A percentile compares a stretch with the other conserved stretches of the same genome.
phyloP scores from a whole-genome alignment of 2,797 vertebrate genomes.

The Premnoplex brunnescens region DNA sequence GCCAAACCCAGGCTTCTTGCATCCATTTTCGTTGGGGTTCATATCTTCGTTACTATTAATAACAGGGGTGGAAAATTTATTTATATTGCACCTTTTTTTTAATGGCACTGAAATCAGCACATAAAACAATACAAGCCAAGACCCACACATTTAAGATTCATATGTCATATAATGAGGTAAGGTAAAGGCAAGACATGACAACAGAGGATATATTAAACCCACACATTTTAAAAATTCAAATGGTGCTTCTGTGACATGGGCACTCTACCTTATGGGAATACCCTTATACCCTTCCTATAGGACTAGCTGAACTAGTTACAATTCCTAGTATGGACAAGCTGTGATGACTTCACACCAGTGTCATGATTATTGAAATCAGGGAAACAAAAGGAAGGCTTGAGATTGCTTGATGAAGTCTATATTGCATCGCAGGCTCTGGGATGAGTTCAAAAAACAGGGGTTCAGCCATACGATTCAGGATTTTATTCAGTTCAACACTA shows the following conservation, averaged over 20 bases:
- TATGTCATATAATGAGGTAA: background rate
- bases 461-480: background rate
- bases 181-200: background rate
- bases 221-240: background rate
- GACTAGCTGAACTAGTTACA: background rate
- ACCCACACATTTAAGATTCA: background rate
- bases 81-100: background rate
- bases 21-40: background rate
- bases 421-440: background rate
- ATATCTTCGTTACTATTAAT: background rate
- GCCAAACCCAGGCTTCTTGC: background rate
- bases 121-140: background rate
- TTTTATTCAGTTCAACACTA: background rate
- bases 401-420: background rate
- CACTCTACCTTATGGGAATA: background rate
- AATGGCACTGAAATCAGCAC: background rate
- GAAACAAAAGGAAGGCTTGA: background rate
- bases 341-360: background rate
- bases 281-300: background rate
- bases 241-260: background rate
- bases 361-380: background rate
- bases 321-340: background rate
- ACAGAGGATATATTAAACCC: background rate
- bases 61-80: background rate
- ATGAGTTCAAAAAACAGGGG: background rate